These are phyloP conservation scores for Diarsia mendica DNA, from an alignment of 2,888 invertebrate species.

Conservation along the genomic window DNA sequence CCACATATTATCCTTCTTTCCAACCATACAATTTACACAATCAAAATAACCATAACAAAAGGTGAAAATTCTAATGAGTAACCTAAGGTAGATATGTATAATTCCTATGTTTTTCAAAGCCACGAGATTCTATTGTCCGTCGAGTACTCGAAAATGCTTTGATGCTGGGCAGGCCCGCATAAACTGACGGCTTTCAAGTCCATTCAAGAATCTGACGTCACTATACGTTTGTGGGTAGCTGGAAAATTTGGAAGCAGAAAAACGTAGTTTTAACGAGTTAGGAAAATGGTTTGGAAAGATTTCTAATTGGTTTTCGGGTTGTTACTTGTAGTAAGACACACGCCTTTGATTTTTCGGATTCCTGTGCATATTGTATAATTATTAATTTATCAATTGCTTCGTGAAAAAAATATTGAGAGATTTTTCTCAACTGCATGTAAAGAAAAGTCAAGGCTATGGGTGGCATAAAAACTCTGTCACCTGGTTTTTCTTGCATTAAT, in stretches of 20 bases:
- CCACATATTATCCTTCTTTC: neutral
- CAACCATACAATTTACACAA: conserved; percentile 16
- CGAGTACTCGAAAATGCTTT: conserved; percentile 56
- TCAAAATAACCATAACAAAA: conserved; percentile 36
- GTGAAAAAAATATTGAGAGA: too few species aligned
- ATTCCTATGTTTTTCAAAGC: conserved; percentile 41
- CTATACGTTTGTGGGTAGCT: conserved; percentile 3
- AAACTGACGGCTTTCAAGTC: conserved; percentile 36
- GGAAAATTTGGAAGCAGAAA: conserved; percentile 20
- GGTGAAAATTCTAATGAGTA: conserved; percentile 45
- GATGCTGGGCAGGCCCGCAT: conserved; percentile 53
- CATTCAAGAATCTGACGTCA: conserved; percentile 23
- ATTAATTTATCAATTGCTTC: too few species aligned
- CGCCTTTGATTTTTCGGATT: too few species aligned
- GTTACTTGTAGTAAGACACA: too few species aligned
- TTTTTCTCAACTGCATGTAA: too few species aligned
- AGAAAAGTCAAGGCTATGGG: too few species aligned
- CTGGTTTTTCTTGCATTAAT: too few species aligned
- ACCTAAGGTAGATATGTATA: conserved; percentile 13
- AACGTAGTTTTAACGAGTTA: conserved; percentile 3
- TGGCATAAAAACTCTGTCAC: too few species aligned
- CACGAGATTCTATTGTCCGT: conserved; percentile 52
- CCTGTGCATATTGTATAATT: too few species aligned
- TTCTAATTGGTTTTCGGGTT: too few species aligned
- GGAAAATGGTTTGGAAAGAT: too few species aligned